Evolutionary conservation across 2,888 invertebrate genomes (phyloP).

Genomic region (Halictus quadricinctus): DNA sequence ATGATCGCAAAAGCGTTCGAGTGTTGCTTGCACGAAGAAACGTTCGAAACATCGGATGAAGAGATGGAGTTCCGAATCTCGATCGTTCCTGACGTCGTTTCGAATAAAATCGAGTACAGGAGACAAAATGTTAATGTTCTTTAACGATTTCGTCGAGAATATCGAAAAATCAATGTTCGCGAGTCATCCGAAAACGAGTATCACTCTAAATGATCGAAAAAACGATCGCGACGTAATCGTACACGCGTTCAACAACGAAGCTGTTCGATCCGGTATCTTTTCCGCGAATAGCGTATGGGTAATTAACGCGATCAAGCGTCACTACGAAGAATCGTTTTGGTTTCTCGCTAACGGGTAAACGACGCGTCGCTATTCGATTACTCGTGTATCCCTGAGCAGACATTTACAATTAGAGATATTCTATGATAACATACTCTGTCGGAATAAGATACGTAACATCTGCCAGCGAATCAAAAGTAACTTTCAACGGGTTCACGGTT

Average conservation of each 20-base stretch:
- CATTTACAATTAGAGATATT: not conserved
- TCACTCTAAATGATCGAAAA: not conserved
- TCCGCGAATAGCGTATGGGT: not conserved
- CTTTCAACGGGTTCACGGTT: not conserved
- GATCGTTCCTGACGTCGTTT: not conserved
- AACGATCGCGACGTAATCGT: not conserved
- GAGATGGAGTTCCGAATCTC: not conserved
- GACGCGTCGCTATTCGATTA: constrained; percentile 5
- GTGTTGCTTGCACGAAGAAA: not conserved
- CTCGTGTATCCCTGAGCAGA: constrained; percentile 8
- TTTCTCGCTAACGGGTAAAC: not conserved
- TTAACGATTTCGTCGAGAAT: not conserved
- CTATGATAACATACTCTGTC: not conserved
- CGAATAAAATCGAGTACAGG: not conserved
- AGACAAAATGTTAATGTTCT: not conserved
- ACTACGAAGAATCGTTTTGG: not conserved
- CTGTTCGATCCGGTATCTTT: not conserved
- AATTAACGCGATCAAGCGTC: not conserved
- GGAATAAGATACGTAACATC: constrained; percentile 4
- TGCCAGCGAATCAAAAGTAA: not conserved
- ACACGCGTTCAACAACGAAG: not conserved
- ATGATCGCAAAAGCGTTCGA: not conserved
- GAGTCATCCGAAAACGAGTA: not conserved
- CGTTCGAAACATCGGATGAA: not conserved
- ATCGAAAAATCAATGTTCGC: not conserved